These are phyloP conservation scores for Cartodere bifasciata DNA, from an alignment of 2,888 invertebrate genomes.

Conservation along the genomic window DNA sequence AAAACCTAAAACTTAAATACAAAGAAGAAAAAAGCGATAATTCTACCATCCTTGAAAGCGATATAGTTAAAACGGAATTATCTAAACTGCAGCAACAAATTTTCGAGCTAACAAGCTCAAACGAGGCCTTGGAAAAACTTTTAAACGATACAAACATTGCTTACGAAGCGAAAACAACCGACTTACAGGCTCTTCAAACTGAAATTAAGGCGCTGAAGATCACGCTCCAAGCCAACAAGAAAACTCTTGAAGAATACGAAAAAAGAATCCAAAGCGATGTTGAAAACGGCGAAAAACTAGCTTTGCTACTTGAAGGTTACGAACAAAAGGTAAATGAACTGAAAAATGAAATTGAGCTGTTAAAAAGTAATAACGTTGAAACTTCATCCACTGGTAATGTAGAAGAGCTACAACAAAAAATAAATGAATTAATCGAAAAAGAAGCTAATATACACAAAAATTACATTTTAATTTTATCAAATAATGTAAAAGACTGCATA, in stretches of 20 bases:
- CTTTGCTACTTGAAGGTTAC: constrained; percentile 20
- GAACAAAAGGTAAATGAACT: constrained; percentile 21
- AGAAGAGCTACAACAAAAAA: neutral
- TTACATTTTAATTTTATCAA: too few relatives aligned
- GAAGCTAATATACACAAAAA: too few relatives aligned
- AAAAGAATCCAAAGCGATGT: constrained; percentile 16
- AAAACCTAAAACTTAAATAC: neutral
- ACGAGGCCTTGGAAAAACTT: constrained; percentile 18
- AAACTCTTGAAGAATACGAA: constrained; percentile 9
- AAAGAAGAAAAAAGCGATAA: too few relatives aligned
- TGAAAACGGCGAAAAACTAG: constrained; percentile 21
- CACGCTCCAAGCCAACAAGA: constrained; percentile 18
- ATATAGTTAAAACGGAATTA: too few relatives aligned
- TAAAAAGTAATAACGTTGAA: constrained; percentile 18
- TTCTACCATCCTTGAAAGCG: too few relatives aligned
- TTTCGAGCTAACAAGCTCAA: constrained; percentile 19
- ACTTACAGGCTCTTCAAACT: constrained; percentile 13
- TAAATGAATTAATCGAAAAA: neutral
- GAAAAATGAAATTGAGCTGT: constrained; percentile 29
- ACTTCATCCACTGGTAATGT: neutral
- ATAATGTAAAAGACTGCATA: too few relatives aligned
- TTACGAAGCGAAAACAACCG: constrained; percentile 24
- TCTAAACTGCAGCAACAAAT: too few relatives aligned
- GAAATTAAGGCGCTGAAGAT: constrained; percentile 26
- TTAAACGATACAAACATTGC: constrained; percentile 23